A percentile compares a stretch with the other conserved stretches of the same genome.
These are phyloP conservation scores for Bombus haemorrhoidalis DNA, from an alignment of 1,140 invertebrate genomes.

Conservation along the genomic window DNA sequence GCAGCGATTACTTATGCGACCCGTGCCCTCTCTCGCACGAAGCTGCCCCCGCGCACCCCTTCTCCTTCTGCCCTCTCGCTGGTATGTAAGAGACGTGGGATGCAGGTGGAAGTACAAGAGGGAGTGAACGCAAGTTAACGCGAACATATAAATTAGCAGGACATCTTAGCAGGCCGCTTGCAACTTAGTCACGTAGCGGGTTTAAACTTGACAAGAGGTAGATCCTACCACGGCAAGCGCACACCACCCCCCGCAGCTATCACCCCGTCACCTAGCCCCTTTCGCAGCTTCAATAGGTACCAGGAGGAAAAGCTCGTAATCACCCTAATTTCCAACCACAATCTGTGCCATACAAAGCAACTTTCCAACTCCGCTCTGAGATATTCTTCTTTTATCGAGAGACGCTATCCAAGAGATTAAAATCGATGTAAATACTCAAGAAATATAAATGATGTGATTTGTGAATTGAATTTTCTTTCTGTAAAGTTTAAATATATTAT, in stretches of 20 bases:
- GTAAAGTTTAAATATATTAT: neutral
- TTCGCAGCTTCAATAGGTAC: constrained; percentile 23
- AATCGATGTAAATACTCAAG: neutral
- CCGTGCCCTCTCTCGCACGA: constrained; percentile 77
- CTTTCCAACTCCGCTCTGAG: neutral
- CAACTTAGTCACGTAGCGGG: constrained; percentile 82
- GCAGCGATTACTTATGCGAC: constrained; percentile 81
- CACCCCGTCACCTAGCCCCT: constrained; percentile 63
- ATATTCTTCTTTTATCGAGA: neutral
- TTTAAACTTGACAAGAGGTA: constrained; percentile 82
- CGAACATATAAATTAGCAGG: constrained; percentile 83
- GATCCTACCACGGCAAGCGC: constrained; percentile 64
- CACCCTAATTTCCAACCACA: constrained; percentile 33
- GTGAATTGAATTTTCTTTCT: neutral
- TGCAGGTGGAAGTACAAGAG: constrained; percentile 56
- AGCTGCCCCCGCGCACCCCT: constrained; percentile 71
- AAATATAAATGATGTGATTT: neutral
- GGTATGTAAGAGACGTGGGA: constrained; percentile 55
- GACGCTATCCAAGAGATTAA: neutral
- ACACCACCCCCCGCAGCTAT: constrained; percentile 36
- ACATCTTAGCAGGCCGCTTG: constrained; percentile 83
- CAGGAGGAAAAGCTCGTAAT: constrained; percentile 37
- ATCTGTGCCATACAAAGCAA: constrained; percentile 6
- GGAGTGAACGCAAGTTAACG: constrained; percentile 80
- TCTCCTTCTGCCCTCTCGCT: constrained; percentile 38